phyloP scores from a whole-genome alignment of 2,888 invertebrate genomes.

The Agrenia bidenticulata region DNA sequence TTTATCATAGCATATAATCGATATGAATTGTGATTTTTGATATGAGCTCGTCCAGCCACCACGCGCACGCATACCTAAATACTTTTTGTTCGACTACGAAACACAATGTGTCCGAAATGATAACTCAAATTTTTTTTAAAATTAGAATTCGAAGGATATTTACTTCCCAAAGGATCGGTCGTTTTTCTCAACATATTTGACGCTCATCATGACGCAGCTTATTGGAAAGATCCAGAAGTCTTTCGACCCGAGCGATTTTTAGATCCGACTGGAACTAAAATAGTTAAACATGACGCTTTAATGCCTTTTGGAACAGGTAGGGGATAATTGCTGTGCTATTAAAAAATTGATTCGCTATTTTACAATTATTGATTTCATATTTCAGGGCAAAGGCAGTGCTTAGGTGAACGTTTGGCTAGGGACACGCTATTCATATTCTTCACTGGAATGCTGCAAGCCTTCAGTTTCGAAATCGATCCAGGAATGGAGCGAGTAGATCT shows the following conservation, averaged over 20 bases:
- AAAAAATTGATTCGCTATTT: background rate
- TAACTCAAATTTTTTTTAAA: slow-evolving; percentile 3
- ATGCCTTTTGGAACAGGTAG: slow-evolving; percentile 44
- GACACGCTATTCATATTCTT: slow-evolving; percentile 37
- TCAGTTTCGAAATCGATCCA: slow-evolving; percentile 24
- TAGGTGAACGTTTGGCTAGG: slow-evolving; percentile 39
- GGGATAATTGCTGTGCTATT: slow-evolving; percentile 40
- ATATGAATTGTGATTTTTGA: slow-evolving; percentile 11
- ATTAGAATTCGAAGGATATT: slow-evolving; percentile 24
- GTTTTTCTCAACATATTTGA: slow-evolving; percentile 38
- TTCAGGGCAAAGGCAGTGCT: slow-evolving; percentile 37
- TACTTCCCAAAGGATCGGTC: slow-evolving; percentile 27
- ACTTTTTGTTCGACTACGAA: too few species aligned
- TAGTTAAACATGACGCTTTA: slow-evolving; percentile 35
- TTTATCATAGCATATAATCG: too few species aligned
- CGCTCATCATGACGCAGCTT: slow-evolving; percentile 36
- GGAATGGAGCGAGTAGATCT: slow-evolving; percentile 7
- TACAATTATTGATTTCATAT: background rate
- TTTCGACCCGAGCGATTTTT: slow-evolving; percentile 47
- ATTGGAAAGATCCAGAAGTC: slow-evolving; percentile 40
- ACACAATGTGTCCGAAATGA: background rate
- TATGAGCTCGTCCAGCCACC: background rate
- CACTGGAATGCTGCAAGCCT: slow-evolving; percentile 32
- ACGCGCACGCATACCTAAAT: too few species aligned
- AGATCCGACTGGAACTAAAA: slow-evolving; percentile 35